These are phyloP conservation scores for Barypeithes pellucidus DNA, from an alignment of 2,888 invertebrate species.

Conservation along the genomic window DNA sequence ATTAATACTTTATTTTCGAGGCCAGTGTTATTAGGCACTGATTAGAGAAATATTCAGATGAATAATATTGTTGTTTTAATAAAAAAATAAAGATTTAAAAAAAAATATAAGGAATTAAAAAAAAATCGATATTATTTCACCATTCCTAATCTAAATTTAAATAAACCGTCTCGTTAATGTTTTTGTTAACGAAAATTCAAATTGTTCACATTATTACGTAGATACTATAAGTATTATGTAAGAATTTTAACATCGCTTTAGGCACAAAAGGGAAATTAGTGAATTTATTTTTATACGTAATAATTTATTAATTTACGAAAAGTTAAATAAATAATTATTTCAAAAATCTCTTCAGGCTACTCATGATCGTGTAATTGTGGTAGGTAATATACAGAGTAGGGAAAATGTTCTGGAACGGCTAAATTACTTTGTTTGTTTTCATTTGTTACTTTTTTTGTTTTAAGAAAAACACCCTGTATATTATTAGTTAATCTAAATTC, in stretches of 20 bases:
- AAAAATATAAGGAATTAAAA: too few species aligned
- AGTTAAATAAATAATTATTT: conserved; percentile 22
- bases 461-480: too few species aligned
- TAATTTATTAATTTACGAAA: conserved; percentile 13
- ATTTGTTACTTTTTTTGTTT: too few species aligned
- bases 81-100: too few species aligned
- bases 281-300: conserved; percentile 4
- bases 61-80: too few species aligned
- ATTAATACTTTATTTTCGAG: too few species aligned
- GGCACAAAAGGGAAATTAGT: conserved; percentile 10
- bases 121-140: neutral
- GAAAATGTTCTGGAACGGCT: too few species aligned
- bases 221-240: conserved; percentile 4
- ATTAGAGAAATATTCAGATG: too few species aligned
- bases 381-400: too few species aligned
- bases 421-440: too few species aligned
- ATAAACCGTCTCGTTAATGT: conserved; percentile 1
- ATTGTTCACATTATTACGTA: conserved; percentile 14
- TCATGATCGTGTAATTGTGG: conserved; percentile 6
- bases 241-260: conserved; percentile 7
- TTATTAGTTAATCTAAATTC: too few species aligned
- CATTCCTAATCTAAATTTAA: conserved; percentile 4
- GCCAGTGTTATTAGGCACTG: too few species aligned
- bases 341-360: conserved; percentile 7
- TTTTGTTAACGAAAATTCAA: conserved; percentile 22